These are phyloP conservation scores for Apostichopus japonicus DNA, from an alignment of 35 echinoderm and acorn worm species.

Conservation along the genomic window DNA sequence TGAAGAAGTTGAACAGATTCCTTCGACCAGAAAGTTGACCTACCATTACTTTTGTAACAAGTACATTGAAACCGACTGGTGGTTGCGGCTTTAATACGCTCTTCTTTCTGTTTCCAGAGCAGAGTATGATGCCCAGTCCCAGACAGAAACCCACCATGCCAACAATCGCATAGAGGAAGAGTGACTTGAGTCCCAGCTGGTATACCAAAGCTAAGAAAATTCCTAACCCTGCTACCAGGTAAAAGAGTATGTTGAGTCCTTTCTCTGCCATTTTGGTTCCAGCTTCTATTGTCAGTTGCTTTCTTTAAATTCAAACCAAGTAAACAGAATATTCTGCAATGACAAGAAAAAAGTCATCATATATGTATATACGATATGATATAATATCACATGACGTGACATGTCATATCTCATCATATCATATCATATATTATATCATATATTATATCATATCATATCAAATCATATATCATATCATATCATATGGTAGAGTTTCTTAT, in stretches of 20 bases:
- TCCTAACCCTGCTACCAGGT: slow-evolving; percentile 49
- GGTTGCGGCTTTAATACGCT: slow-evolving; percentile 32
- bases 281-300: not conserved
- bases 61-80: slow-evolving; percentile 58
- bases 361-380: no score
- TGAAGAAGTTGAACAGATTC: no score
- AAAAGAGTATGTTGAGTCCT: slow-evolving; percentile 33
- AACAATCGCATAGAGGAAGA: slow-evolving; percentile 64
- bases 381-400: no score
- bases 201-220: slow-evolving; percentile 52
- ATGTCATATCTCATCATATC: no score
- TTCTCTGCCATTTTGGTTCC: slow-evolving; percentile 9
- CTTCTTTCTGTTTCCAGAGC: slow-evolving; percentile 77
- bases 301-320: not conserved
- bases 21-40: not conserved
- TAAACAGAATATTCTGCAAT: no score
- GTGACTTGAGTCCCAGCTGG: slow-evolving; percentile 46
- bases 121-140: slow-evolving; percentile 74
- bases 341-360: no score
- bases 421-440: no score
- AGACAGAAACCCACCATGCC: slow-evolving; percentile 70
- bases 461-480: no score
- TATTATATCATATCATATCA: no score
- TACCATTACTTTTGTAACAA: slow-evolving; percentile 93
- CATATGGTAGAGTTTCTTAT: no score